Base-by-base conservation (phyloP, 1,140 invertebrate genomes). In the Alviniconcha marisindica region DNA sequence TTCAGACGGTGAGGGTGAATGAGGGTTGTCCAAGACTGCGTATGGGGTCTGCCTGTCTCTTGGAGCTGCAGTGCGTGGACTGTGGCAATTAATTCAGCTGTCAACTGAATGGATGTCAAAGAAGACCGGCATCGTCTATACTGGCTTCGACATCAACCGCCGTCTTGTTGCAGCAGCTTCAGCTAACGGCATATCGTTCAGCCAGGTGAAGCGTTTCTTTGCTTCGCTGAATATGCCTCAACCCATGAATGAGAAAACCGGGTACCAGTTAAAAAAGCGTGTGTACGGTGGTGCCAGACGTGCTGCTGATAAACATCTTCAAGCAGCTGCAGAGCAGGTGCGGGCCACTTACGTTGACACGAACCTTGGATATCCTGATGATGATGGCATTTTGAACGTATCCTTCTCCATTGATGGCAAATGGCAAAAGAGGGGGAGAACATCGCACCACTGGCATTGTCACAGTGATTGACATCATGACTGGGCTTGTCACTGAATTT, bases 81-180 rank as follows among this genome's bases (percentile, higher is more conserved):
- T 71, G 66, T 71, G 66, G 66, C 66, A n/a, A n/a, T n/a, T n/a
- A n/a, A n/a, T n/a, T n/a, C 18, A 18, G 18, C 21, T 71, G 10
- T 10, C 28, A 33, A 36, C 66, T 3, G 66, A 71, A 28, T n/a
- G 15, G 31, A 71, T 24, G 14, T 71, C 31, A 12, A 15, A 7
- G 24, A 71, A 71, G 38, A 71, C 66, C 12, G 66, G 66, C 1
- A 71, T 33, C 38, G 28, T 33, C 28, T 33, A 71, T 24, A 71
- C 66, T 33, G 33, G 66, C 66, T 71, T n/a, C 38, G 66, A 71
- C 66, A 40, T 24, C 66, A 71, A 71, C 66, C 31, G 66, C 5
- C 33, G 21, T 7, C 66, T 71, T 12, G 31, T 71, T 7, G 31
- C 66, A 15, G 66, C 66, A n/a, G 66, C 66, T 12, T 36, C 33